Conservation (phyloP, 2,113 vertebrate species). For the Dromaius novaehollandiae region DNA sequence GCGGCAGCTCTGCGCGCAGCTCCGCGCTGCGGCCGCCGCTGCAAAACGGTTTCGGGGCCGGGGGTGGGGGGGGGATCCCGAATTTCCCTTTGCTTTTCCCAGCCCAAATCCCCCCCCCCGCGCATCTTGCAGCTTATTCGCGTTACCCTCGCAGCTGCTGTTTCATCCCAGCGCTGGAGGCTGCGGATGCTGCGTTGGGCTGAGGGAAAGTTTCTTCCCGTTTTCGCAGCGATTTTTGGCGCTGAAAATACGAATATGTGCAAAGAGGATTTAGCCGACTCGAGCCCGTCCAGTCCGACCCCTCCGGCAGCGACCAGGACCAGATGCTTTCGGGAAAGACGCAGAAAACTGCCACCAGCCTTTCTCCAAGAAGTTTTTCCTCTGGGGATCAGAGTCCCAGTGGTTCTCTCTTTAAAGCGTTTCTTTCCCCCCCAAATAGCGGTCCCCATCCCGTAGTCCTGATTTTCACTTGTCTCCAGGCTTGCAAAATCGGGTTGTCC, state of each 20-base stretch:
- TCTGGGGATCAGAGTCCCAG: neutral
- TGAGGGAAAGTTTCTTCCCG: neutral
- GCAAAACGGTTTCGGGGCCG: no score
- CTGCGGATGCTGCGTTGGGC: neutral
- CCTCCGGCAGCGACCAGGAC: neutral
- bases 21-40: neutral
- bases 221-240: neutral
- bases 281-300: neutral
- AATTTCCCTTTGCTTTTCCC: neutral
- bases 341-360: neutral
- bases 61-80: rapidly evolving
- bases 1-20: no score
- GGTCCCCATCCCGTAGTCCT: neutral
- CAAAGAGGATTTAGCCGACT: neutral
- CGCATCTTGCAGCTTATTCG: neutral
- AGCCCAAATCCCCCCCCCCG: neutral
- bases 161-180: neutral
- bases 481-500: constrained; percentile 9
- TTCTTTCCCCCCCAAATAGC: neutral
- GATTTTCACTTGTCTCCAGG: constrained; percentile 40
- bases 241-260: neutral
- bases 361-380: neutral
- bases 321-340: neutral
- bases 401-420: constrained; percentile 29
- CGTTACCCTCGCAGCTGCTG: rapidly evolving